These are phyloP conservation scores for Formica exsecta DNA, from an alignment of 1,140 invertebrate species.

Conservation along the genomic window DNA sequence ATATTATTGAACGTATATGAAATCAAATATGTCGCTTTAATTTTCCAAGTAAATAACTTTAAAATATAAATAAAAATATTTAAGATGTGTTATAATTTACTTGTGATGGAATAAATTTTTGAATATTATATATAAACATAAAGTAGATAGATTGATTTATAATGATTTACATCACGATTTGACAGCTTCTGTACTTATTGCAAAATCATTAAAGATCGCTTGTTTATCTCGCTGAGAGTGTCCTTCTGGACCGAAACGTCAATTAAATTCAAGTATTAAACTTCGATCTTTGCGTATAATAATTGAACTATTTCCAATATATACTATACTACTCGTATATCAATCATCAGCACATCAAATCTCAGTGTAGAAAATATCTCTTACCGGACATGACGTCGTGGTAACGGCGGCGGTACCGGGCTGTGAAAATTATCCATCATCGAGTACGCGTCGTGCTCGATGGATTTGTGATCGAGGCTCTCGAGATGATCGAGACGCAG, in stretches of 20 bases:
- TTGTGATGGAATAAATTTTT: not conserved
- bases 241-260: not conserved
- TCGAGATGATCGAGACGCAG: slow-evolving; percentile 85
- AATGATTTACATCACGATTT: not conserved
- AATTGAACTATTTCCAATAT: not conserved
- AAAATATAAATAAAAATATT: not conserved
- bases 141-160: not conserved
- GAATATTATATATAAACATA: not conserved
- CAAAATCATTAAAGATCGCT: not conserved
- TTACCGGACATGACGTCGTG: slow-evolving; percentile 85
- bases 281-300: not conserved
- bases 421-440: slow-evolving; percentile 86
- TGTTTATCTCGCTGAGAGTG: not conserved
- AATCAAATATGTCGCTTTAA: not conserved
- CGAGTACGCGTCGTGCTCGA: slow-evolving; percentile 82
- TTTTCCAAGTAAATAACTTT: not conserved
- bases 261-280: slow-evolving; percentile 3
- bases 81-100: slow-evolving; percentile 1
- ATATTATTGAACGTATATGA: not conserved
- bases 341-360: not conserved
- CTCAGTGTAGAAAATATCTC: slow-evolving; percentile 51
- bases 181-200: not conserved
- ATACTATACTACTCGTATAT: not conserved
- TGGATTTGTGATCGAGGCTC: slow-evolving; percentile 80
- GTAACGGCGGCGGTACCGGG: slow-evolving; percentile 84